Evolutionary conservation across 2,888 invertebrate genomes (phyloP), one percentile per base, ranked within the genome.

Genomic region (Oxycera nigricornis): DNA sequence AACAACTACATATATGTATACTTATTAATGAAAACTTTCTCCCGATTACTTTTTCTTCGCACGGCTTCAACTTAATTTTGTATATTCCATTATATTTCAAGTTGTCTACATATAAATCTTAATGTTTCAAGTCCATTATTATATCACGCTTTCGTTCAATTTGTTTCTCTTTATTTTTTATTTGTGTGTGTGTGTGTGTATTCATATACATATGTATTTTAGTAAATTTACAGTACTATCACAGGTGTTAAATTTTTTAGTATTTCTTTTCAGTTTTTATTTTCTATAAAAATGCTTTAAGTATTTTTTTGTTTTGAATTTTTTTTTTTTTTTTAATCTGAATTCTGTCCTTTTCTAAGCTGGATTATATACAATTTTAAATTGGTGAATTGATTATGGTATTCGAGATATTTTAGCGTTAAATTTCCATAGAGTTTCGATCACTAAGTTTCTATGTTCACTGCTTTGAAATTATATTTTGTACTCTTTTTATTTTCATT

Each of bases 351-450:
- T 70, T 70, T 52, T 22, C 35, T 70, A 65, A 65, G 65, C 65
- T 65, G 39, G 31, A 46, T 50, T 73, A 70, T 70, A 55, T 70
- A 62, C 72, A 72, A 20, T 57, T 74, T 72, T 68, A 14, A 65
- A 67, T 67, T 74, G 67, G 62, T 59, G 67, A 57, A 70, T 70
- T 74, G 59, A 74, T 70, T 74, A 62, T 55, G 28, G 24, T 74
- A 72, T 74, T 72, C 72, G 72, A 72, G 62, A 72, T 74, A 72
- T 74, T 67, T 61, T 57, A 61, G 41, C 24, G 20, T 62, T 74
- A 55, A 31, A 28, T 61, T 74, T 84, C 83, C 87, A 88, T 88
- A 89, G 88, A 90, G 92, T 91, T 91, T 92, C 92, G 92, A 92
- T 70, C 70, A 70, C 70, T 70, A 77, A 73, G 75, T 77, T 68